Conservation (phyloP, 2,113 vertebrate genomes). For the Excalfactoria chinensis region DNA sequence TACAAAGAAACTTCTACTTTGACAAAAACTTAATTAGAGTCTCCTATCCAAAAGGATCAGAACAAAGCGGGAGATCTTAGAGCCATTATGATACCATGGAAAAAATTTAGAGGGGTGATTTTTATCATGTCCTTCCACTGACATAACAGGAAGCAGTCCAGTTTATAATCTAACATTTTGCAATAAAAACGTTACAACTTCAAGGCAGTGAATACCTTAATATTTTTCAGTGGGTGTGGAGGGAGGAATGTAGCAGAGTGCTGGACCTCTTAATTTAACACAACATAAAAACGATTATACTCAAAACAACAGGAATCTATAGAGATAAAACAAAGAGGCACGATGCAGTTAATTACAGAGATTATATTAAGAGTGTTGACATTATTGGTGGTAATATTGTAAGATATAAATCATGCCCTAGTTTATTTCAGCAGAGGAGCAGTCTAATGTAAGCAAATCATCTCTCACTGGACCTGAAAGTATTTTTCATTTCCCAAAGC, state of each 20-base stretch:
- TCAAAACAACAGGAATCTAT: not conserved
- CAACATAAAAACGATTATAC: not conserved
- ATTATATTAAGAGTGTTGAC: slow-evolving; percentile 28
- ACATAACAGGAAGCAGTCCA: not conserved
- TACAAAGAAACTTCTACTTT: not conserved
- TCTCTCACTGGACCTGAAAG: slow-evolving; percentile 19
- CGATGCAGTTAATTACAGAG: not conserved
- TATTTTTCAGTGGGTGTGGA: not conserved
- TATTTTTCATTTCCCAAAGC: slow-evolving; percentile 39
- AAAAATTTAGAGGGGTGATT: not conserved
- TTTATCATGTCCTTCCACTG: not conserved
- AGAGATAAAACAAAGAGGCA: slow-evolving; percentile 33
- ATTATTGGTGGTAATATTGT: slow-evolving; percentile 2
- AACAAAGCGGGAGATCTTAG: not conserved
- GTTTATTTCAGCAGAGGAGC: slow-evolving; percentile 1
- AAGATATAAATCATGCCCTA: slow-evolving; percentile 15
- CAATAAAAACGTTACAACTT: not conserved
- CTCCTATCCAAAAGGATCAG: not conserved
- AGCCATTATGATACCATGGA: not conserved
- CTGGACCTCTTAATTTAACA: not conserved
- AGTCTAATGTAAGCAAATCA: slow-evolving; percentile 50
- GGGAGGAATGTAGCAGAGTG: not conserved
- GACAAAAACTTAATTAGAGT: not conserved
- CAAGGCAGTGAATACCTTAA: not conserved
- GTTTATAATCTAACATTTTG: not conserved